Evolutionary conservation across 2,113 vertebrate genomes (phyloP).

Genomic region (Perca schrenkii): DNA sequence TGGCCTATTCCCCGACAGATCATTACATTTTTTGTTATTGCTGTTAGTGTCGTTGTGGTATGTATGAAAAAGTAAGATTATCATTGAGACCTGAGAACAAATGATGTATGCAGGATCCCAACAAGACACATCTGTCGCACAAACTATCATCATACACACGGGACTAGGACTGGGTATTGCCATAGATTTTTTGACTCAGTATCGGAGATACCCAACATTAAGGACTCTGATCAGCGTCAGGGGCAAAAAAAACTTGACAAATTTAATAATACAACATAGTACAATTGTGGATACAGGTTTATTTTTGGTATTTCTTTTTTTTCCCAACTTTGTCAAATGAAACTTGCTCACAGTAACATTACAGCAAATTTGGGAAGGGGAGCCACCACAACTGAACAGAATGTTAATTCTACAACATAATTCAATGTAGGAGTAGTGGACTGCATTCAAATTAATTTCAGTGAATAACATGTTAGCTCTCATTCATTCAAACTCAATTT

Average conservation of each 20-base stretch:
- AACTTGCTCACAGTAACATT: background rate
- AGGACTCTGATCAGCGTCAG: background rate
- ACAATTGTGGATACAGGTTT: background rate
- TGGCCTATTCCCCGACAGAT: no score
- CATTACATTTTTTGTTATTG: no score
- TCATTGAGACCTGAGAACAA: no score
- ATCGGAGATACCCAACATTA: background rate
- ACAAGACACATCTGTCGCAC: no score
- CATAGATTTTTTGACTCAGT: no score
- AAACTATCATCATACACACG: no score
- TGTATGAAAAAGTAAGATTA: no score
- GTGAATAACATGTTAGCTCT: background rate
- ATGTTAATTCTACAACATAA: background rate
- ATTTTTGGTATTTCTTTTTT: no score
- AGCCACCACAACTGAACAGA: background rate
- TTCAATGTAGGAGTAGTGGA: background rate
- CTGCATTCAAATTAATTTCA: background rate
- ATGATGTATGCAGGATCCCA: no score
- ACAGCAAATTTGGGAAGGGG: background rate
- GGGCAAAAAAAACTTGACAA: background rate
- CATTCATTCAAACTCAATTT: background rate
- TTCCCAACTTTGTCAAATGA: background rate
- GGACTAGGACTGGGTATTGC: no score
- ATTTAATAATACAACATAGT: background rate
- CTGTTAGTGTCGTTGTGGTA: no score